Percentiles rank a stretch among this genome's conserved stretches.
phyloP scores from a whole-genome alignment of 2,888 invertebrate genomes.

The Adelphocoris suturalis region DNA sequence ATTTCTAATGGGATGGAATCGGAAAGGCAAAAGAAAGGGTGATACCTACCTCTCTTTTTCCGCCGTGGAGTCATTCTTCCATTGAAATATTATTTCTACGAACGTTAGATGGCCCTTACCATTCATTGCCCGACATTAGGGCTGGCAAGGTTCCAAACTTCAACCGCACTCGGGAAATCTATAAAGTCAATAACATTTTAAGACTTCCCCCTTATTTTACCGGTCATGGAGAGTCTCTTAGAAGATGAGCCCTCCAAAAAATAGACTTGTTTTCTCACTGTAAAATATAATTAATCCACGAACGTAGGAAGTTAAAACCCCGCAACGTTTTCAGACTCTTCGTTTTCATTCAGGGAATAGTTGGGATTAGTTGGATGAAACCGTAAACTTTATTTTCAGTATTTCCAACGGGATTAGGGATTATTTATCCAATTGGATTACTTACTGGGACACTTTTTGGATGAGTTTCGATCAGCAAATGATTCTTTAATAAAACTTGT shows the following conservation, averaged over 20 bases:
- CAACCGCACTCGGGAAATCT: slow-evolving; percentile 34
- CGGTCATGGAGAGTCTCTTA: neutral
- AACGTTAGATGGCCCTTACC: slow-evolving; percentile 40
- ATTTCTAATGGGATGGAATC: neutral
- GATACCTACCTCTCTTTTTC: neutral
- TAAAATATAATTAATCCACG: neutral
- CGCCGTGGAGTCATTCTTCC: slow-evolving; percentile 35
- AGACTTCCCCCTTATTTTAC: slow-evolving; percentile 13
- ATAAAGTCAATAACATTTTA: slow-evolving; percentile 42
- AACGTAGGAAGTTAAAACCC: too few relatives aligned
- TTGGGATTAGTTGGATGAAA: too few relatives aligned
- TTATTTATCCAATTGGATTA: too few relatives aligned
- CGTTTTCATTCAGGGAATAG: too few relatives aligned
- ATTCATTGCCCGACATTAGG: slow-evolving; percentile 46
- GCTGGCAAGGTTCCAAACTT: slow-evolving; percentile 40
- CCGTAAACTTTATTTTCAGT: too few relatives aligned
- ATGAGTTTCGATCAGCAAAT: too few relatives aligned
- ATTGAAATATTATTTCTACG: slow-evolving; percentile 51
- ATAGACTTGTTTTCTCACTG: neutral
- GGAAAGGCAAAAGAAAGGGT: neutral
- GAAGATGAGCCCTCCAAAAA: neutral
- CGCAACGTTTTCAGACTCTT: too few relatives aligned
- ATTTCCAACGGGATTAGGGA: too few relatives aligned
- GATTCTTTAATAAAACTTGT: too few relatives aligned
- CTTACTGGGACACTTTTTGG: too few relatives aligned